Conservation (phyloP, 1,140 invertebrate genomes). For the Drosophila leontia region DNA sequence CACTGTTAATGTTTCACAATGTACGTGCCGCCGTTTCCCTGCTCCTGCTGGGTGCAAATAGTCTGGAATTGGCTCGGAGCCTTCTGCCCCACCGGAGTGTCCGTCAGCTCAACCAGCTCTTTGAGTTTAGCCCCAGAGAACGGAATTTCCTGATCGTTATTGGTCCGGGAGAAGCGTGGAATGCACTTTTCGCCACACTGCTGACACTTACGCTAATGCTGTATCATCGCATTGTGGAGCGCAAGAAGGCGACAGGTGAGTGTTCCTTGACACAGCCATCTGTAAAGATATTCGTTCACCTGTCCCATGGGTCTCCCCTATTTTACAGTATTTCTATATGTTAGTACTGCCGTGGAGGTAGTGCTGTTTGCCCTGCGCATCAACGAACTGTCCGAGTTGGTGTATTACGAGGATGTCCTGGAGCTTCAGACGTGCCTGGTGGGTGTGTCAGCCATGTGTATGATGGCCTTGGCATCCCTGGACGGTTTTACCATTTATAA, state of each 20-base stretch:
- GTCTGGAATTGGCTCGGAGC: conserved; percentile 67
- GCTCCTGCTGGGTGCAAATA: conserved; percentile 70
- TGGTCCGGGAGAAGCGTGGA: conserved; percentile 63
- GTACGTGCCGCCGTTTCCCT: conserved; percentile 68
- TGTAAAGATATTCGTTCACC: conserved; percentile 1
- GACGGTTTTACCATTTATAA: conserved; percentile 79
- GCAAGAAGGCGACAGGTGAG: conserved; percentile 75
- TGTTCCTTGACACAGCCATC: conserved; percentile 8
- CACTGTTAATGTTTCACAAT: conserved; percentile 81
- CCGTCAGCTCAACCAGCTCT: conserved; percentile 49
- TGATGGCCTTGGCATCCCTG: conserved; percentile 53
- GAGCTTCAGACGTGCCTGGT: conserved; percentile 69
- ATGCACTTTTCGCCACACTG: conserved; percentile 60
- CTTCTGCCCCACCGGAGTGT: conserved; percentile 53
- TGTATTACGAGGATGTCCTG: conserved; percentile 61
- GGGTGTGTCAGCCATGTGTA: conserved; percentile 40
- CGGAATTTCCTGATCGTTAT: conserved; percentile 67
- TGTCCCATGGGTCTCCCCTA: conserved; percentile 7
- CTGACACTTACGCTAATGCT: conserved; percentile 77
- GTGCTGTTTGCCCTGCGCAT: conserved; percentile 62
- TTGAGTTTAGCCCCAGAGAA: conserved; percentile 41
- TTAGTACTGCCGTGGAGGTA: conserved; percentile 55
- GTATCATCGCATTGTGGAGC: conserved; percentile 78
- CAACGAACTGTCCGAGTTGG: conserved; percentile 74
- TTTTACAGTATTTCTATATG: conserved; percentile 69